These are phyloP conservation scores for Ooceraea biroi DNA, from an alignment of 1,140 invertebrate species.

Conservation along the genomic window DNA sequence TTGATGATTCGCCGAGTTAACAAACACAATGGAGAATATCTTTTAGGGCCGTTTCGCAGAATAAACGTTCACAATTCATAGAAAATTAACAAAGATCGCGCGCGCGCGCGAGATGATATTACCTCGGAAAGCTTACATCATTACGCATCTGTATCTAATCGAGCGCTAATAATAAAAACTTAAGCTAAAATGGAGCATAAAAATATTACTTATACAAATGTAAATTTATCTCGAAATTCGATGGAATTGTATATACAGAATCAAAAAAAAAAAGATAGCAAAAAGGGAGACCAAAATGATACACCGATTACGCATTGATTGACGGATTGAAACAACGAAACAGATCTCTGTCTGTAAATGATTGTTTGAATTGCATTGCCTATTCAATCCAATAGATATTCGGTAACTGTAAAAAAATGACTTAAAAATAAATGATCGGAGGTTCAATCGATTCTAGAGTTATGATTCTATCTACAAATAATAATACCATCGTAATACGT, in stretches of 20 bases:
- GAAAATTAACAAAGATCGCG: background rate
- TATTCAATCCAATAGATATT: conserved; percentile 63
- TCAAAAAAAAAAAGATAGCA: conserved; percentile 27
- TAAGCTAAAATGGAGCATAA: conserved; percentile 48
- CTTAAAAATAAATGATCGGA: conserved; percentile 68
- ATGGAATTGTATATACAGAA: conserved; percentile 7
- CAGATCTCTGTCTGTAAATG: conserved; percentile 37
- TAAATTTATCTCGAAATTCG: background rate
- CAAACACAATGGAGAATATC: too few relatives aligned
- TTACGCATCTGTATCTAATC: background rate
- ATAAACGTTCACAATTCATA: background rate
- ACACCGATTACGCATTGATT: conserved; percentile 5
- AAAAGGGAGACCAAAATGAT: conserved; percentile 21
- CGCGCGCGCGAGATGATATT: conserved; percentile 18
- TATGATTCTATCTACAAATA: conserved; percentile 80
- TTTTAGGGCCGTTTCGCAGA: too few relatives aligned
- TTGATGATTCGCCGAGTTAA: too few relatives aligned
- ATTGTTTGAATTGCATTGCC: conserved; percentile 57
- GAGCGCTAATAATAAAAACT: conserved; percentile 40
- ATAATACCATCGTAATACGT: conserved; percentile 81
- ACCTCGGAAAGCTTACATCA: conserved; percentile 20
- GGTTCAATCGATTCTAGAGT: conserved; percentile 51
- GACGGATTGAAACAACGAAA: background rate
- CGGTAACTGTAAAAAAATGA: conserved; percentile 76
- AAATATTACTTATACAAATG: conserved; percentile 32